Percentiles rank a stretch among this genome's conserved stretches.
Conservation (phyloP, 2,113 vertebrate species). For the Tenebrosternarchus preto region DNA sequence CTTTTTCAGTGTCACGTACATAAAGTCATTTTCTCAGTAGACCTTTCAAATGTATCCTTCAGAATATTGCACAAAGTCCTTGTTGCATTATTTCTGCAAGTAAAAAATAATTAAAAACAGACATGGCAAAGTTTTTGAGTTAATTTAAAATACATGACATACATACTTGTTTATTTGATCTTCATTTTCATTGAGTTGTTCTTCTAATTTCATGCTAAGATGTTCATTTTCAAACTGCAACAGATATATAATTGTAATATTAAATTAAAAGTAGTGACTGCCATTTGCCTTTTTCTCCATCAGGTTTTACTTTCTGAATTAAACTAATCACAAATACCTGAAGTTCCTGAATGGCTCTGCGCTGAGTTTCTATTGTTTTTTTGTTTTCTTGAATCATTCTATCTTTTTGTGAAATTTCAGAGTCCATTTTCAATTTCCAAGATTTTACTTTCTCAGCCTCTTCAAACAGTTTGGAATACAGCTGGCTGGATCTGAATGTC, state of each 20-base stretch:
- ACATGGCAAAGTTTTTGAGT: neutral
- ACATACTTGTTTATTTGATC: slow-evolving; percentile 89
- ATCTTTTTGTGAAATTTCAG: slow-evolving; percentile 83
- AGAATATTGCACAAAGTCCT: slow-evolving; percentile 86
- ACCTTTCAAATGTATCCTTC: slow-evolving; percentile 85
- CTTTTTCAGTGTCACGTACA: slow-evolving; percentile 76
- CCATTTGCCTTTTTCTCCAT: too few relatives aligned
- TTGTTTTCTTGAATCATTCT: slow-evolving; percentile 84
- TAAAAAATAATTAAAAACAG: slow-evolving; percentile 25
- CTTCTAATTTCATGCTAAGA: slow-evolving; percentile 88
- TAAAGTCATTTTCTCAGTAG: slow-evolving; percentile 83
- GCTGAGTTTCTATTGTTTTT: slow-evolving; percentile 85
- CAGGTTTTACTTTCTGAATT: too few relatives aligned
- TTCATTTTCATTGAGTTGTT: slow-evolving; percentile 87
- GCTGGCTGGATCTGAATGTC: slow-evolving; percentile 72
- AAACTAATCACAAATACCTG: slow-evolving; percentile 75
- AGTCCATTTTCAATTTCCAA: slow-evolving; percentile 84
- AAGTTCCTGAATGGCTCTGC: slow-evolving; percentile 90
- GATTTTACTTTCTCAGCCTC: slow-evolving; percentile 90
- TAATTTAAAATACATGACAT: neutral
- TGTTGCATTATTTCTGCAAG: slow-evolving; percentile 79
- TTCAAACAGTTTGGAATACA: slow-evolving; percentile 88
- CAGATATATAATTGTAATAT: slow-evolving; percentile 34
- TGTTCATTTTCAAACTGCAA: slow-evolving; percentile 91
- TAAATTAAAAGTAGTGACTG: neutral